phyloP scores from a whole-genome alignment of 1,140 invertebrate genomes.

The Dinoponera quadriceps region DNA sequence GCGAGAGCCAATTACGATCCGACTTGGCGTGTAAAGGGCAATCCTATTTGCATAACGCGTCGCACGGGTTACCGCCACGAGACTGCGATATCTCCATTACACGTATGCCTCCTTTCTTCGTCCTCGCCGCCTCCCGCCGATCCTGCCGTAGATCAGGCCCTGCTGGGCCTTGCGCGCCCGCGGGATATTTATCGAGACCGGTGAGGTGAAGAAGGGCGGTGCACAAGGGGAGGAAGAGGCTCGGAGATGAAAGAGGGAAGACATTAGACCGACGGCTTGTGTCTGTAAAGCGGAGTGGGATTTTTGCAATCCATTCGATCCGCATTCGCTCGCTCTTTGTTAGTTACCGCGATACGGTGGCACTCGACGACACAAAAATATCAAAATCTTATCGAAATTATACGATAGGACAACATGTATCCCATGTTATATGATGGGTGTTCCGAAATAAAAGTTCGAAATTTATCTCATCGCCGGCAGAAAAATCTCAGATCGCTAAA shows the following conservation, averaged over 20 bases:
- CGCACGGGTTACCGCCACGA: constrained; percentile 71
- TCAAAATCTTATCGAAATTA: too few relatives aligned
- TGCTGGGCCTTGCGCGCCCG: constrained; percentile 70
- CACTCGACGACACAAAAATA: not conserved
- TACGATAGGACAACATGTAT: too few relatives aligned
- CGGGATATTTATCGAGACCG: constrained; percentile 82
- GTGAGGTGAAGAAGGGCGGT: constrained; percentile 58
- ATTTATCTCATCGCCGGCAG: too few relatives aligned
- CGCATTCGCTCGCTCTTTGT: not conserved
- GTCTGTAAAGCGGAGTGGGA: not conserved
- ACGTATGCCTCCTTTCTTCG: constrained; percentile 53
- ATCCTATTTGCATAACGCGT: constrained; percentile 83
- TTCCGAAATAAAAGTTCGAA: too few relatives aligned
- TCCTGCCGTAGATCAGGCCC: constrained; percentile 77
- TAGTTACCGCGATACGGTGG: not conserved
- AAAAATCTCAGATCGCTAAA: too few relatives aligned
- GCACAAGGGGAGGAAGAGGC: constrained; percentile 15
- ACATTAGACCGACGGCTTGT: constrained; percentile 2
- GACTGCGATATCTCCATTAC: constrained; percentile 82
- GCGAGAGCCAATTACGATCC: constrained; percentile 80
- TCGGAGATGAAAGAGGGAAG: not conserved
- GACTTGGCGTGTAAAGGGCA: constrained; percentile 78
- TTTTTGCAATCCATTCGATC: not conserved
- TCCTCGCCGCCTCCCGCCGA: not conserved
- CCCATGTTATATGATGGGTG: too few relatives aligned